Evolutionary conservation across 1,140 invertebrate genomes (phyloP).

Genomic region (Aricia agestis): DNA sequence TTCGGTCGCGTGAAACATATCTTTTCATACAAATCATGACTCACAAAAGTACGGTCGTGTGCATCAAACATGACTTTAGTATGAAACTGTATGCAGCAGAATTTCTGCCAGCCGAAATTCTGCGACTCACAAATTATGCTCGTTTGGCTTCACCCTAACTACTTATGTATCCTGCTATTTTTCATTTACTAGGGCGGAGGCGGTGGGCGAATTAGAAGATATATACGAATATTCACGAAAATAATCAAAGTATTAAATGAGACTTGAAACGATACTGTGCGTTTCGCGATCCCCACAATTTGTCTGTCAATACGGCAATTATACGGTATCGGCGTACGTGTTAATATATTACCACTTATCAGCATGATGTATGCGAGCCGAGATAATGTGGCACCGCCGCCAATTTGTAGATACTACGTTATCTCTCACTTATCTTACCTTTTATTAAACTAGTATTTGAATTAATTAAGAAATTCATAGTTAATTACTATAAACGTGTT

Average conservation of each 20-base stretch:
- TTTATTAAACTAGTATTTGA: neutral
- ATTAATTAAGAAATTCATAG: neutral
- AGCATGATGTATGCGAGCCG: neutral
- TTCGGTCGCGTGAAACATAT: too few species aligned
- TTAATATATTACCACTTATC: neutral
- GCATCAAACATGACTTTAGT: too few species aligned
- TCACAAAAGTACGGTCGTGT: too few species aligned
- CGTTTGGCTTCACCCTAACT: too few species aligned
- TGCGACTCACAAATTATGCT: too few species aligned
- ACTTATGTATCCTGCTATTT: too few species aligned
- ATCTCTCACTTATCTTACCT: neutral
- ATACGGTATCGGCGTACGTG: neutral
- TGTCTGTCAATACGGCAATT: neutral
- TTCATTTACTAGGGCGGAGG: too few species aligned
- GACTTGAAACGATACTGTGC: neutral
- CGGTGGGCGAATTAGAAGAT: too few species aligned
- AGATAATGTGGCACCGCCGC: neutral
- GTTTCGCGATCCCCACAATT: neutral
- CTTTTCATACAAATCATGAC: too few species aligned
- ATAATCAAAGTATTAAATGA: neutral
- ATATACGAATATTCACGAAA: too few species aligned
- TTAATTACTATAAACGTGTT: neutral
- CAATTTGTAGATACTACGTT: neutral
- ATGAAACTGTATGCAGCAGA: too few species aligned
- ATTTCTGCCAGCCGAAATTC: too few species aligned